Evolutionary conservation across 2,797 vertebrate species (phyloP), one percentile per base, ranked within the genome.

Genomic region (Coendou prehensilis): DNA sequence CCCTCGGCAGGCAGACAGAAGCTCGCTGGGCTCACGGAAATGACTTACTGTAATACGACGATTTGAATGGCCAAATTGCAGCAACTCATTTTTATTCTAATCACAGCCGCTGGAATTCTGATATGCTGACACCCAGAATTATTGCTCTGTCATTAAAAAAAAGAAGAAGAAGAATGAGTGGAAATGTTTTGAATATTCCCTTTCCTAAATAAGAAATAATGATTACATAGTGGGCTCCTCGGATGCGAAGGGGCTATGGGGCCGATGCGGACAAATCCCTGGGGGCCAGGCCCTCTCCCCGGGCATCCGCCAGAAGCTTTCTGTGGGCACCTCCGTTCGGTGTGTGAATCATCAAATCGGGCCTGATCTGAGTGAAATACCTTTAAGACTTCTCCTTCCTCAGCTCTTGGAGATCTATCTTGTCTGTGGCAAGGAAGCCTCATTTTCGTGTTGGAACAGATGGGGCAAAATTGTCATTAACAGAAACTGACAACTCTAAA

Each of bases 401-500:
- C 95, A 98, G 98, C 98, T 98, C 98, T 97, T 97, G 94, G 97
- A 98, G 98, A 98, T 98, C 98, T 97, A 97, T 98, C 98, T 98
- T 98, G 97, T 98, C 98, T 98, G 97, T 97, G 81, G 98, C 98
- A 97, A 97, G 98, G 98, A 76, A 98, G 98, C 98, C 98, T 99
- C 98, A 97, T 98, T 99, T 98, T 98, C 98, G 59, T 98, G 98
- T 98, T 97, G 98, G 98, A 99, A 98, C 99, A 99, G 99, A 99
- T 99, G 99, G 99, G 97, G 98, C 98, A 98, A 98, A 99, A 99
- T 99, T 98, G 99, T 99, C 99, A 99, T 99, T 99, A 99, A 99
- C 98, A 98, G 98, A 98, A 99, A 98, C 98, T 99, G 99, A 99
- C 98, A 99, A 99, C 99, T 98, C 99, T 99, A 99, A 99, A 99